phyloP scores from a whole-genome alignment of 2,888 invertebrate species.

The Microctonus hyperodae region DNA sequence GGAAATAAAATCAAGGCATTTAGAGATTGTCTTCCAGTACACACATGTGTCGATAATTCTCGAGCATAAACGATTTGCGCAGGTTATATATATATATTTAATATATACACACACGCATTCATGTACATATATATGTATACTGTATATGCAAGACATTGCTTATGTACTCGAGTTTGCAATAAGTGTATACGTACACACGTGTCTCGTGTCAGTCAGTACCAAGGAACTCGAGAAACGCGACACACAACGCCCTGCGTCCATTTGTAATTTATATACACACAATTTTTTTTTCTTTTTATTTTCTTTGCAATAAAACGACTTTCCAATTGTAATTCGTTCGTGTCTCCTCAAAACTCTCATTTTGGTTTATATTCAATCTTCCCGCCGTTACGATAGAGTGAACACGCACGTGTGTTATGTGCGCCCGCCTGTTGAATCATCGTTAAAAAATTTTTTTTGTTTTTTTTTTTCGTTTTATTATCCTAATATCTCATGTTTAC shows the following conservation, averaged over 20 bases:
- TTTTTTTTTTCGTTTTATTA: no score
- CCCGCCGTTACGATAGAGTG: background rate
- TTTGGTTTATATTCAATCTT: conserved; percentile 5
- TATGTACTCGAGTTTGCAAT: background rate
- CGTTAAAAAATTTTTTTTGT: background rate
- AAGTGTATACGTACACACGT: conserved; percentile 27
- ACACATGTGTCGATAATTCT: conserved; percentile 24
- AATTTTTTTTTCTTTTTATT: background rate
- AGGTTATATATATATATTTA: background rate
- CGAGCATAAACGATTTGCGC: conserved; percentile 34
- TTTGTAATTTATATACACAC: background rate
- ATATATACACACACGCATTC: background rate
- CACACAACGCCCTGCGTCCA: background rate
- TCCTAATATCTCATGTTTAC: no score
- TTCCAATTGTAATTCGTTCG: conserved; percentile 25
- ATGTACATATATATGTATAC: background rate
- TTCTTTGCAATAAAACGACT: conserved; percentile 15
- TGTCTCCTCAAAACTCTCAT: background rate
- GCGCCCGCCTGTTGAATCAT: background rate
- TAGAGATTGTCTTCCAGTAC: conserved; percentile 3
- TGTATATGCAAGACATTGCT: background rate
- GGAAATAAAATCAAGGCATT: no score
- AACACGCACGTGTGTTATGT: conserved; percentile 6
- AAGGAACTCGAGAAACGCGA: conserved; percentile 22
- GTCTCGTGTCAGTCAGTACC: conserved; percentile 35